phyloP scores from a whole-genome alignment of 2,797 vertebrate species.

The Basileuterus tristriatus region DNA sequence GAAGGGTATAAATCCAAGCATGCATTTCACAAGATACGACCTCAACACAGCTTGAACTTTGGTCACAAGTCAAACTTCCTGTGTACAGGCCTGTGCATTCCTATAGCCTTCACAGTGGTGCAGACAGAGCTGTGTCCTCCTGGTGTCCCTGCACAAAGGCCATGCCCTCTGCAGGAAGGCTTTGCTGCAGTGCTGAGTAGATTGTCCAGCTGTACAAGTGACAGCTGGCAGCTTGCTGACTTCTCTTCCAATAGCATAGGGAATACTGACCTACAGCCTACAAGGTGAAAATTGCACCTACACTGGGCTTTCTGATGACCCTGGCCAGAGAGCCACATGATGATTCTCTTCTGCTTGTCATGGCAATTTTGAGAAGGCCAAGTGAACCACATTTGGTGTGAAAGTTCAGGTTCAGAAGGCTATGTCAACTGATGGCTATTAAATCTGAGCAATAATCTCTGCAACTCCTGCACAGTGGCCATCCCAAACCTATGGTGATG shows the following conservation, averaged over 20 bases:
- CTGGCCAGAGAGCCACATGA: not conserved
- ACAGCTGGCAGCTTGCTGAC: not conserved
- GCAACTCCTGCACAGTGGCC: not conserved
- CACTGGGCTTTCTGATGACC: not conserved
- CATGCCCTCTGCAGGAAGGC: not conserved
- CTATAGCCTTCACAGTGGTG: not conserved
- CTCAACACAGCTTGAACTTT: not conserved
- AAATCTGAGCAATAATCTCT: not conserved
- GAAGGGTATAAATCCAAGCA: not conserved
- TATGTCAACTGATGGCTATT: not conserved
- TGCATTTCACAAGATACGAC: not conserved
- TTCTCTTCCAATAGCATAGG: not conserved
- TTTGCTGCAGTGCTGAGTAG: not conserved
- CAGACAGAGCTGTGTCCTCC: not conserved
- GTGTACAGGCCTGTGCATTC: fast-evolving
- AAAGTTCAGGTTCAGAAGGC: not conserved
- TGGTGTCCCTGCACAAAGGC: not conserved
- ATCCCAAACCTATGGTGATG: not conserved
- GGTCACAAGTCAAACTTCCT: not conserved
- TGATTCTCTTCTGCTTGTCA: not conserved
- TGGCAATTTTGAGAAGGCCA: not conserved
- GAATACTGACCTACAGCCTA: not conserved
- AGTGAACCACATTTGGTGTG: not conserved
- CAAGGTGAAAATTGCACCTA: not conserved
- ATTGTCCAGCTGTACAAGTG: fast-evolving